Conservation (phyloP, 2,797 vertebrate species). For the Falco berigora region DNA sequence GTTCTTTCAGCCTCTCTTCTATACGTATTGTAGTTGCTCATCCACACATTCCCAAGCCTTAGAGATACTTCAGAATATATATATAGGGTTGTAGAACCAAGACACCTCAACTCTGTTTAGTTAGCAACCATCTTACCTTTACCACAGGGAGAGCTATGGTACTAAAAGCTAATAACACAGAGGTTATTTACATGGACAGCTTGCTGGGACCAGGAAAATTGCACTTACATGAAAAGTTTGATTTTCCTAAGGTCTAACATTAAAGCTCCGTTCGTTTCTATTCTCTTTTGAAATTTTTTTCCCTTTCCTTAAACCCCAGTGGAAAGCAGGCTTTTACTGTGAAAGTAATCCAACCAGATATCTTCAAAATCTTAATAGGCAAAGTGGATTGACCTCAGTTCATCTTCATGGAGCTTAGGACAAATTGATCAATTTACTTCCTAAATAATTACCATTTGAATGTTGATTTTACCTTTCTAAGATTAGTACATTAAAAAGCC, state of each 20-base stretch:
- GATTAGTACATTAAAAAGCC: constrained; percentile 39
- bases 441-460: constrained; percentile 61
- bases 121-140: neutral
- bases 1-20: neutral
- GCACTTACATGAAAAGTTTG: neutral
- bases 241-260: constrained; percentile 3
- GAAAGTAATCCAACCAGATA: constrained; percentile 54
- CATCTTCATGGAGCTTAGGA: constrained; percentile 60
- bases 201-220: neutral
- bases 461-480: constrained; percentile 57
- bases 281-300: neutral
- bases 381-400: constrained; percentile 59
- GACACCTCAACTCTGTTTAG: neutral
- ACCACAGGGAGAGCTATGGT: neutral
- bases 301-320: neutral
- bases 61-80: neutral
- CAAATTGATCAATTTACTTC: constrained; percentile 64
- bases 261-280: neutral
- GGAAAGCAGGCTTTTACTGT: constrained; percentile 5
- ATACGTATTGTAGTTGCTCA: neutral
- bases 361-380: constrained; percentile 66
- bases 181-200: constrained; percentile 14
- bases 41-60: neutral
- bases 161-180: neutral
- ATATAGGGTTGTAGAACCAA: neutral